Percentiles rank a stretch among this genome's conserved stretches.
These are phyloP conservation scores for Pyrrhura leucotis DNA, from an alignment of 2,797 vertebrate genomes.

Conservation along the genomic window DNA sequence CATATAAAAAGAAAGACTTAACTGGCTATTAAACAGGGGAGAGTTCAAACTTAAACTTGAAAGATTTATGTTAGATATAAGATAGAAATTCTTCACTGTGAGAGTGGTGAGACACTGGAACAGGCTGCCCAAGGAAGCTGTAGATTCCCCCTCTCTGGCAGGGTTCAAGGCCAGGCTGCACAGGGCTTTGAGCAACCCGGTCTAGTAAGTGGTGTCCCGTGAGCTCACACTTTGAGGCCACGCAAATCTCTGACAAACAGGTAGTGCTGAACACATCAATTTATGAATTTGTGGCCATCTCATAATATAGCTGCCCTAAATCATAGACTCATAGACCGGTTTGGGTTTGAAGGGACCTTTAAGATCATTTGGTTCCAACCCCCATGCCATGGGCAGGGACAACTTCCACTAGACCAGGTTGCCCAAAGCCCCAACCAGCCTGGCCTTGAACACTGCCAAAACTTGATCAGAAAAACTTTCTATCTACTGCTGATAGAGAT, in stretches of 20 bases:
- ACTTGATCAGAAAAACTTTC: not conserved
- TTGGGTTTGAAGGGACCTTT: too few species aligned
- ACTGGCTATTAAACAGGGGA: not conserved
- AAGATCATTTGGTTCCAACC: too few species aligned
- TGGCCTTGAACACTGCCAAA: not conserved
- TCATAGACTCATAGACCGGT: too few species aligned
- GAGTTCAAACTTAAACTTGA: not conserved
- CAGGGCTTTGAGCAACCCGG: not conserved
- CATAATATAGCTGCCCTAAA: not conserved
- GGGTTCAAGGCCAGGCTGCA: not conserved
- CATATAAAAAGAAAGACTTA: not conserved
- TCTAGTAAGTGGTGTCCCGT: not conserved
- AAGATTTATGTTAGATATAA: not conserved
- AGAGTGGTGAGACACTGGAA: not conserved
- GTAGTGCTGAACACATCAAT: not conserved
- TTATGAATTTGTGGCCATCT: not conserved
- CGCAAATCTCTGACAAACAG: not conserved
- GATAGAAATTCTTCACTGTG: not conserved
- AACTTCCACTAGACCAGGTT: too few species aligned
- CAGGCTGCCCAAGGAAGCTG: not conserved
- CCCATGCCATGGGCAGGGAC: too few species aligned
- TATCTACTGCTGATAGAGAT: not conserved
- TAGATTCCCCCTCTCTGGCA: not conserved
- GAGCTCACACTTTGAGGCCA: not conserved
- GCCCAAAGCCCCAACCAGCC: too few species aligned